Base-by-base conservation (phyloP, 2,888 invertebrate genomes). In the Synanthedon andrenaeformis region DNA sequence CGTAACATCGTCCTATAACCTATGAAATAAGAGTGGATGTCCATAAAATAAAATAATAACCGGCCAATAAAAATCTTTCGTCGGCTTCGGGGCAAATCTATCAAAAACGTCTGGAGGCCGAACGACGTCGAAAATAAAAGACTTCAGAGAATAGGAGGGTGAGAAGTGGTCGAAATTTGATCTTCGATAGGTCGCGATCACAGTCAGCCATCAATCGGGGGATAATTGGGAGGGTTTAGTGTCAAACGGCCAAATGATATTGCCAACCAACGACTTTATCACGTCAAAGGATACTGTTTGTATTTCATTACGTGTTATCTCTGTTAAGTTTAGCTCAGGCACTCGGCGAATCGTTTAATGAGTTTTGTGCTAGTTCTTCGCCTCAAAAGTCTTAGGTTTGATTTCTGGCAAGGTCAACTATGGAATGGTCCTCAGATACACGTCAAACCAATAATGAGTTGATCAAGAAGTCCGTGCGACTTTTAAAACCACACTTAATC, bases 21-120 rank as follows among this genome's bases (percentile, higher is more conserved):
- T 72, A 81, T 85, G 83, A 86, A 86, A 85, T 83, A 82, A 76
- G 82, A 85, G 83, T 81, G 76, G 73, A 74, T 78, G 80, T 76
- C 78, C 74, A 85, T 87, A 86, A 87, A 85, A 85, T 85, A 79
- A 85, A 86, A 85, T 85, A 85, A 85, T 86, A 87, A 84, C 78
- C 76, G 80, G 77, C 77, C 83, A 82, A 85, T 85, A 85, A 85
- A 23, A 86, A 84, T 79, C 75, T 74, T 72, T 76, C 70, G 62
- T 61, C 62, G 69, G 70, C 69, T 70, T 72, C 66, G 72, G 74
- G 69, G 70, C 66, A 73, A 79, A 83, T 82, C 82, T 84, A 83
- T 85, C 86, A 84, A 80, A 82, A 76, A 74, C 70, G 76, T 75
- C 74, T 72, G 72, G 65, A 63, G 65, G 66, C 57, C 13, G 13